Percentiles rank a stretch among this genome's conserved stretches.
Evolutionary conservation across 2,113 vertebrate species (phyloP).

Genomic region (Hippocampus abdominalis): DNA sequence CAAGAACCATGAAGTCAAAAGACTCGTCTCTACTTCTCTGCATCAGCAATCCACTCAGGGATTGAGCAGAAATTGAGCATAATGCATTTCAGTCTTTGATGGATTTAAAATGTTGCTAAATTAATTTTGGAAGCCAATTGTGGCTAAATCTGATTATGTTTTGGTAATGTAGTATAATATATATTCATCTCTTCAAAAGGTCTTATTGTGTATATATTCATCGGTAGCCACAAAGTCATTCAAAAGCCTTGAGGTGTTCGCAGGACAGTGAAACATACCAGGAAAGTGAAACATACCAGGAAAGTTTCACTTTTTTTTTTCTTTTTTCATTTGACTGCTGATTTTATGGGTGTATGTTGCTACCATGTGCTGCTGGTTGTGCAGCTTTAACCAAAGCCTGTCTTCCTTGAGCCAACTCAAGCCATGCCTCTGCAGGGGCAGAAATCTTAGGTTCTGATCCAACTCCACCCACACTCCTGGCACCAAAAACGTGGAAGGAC

Average conservation of each 20-base stretch:
- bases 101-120: conserved; percentile 14
- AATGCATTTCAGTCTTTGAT: conserved; percentile 34
- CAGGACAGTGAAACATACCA: conserved; percentile 16
- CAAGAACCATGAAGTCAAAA: conserved; percentile 22
- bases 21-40: conserved; percentile 17
- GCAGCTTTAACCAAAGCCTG: conserved; percentile 37
- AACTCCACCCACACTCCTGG: conserved; percentile 35
- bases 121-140: conserved; percentile 17
- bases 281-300: conserved; percentile 12
- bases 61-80: conserved; percentile 31
- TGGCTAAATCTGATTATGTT: conserved; percentile 1
- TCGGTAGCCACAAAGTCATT: neutral
- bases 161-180: neutral
- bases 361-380: conserved; percentile 40
- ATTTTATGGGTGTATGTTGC: conserved; percentile 38
- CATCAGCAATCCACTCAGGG: conserved; percentile 30
- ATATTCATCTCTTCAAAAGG: neutral
- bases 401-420: conserved; percentile 41
- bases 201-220: conserved; percentile 5
- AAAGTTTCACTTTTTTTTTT: neutral
- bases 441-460: conserved; percentile 13
- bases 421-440: conserved; percentile 33
- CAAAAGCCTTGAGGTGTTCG: neutral
- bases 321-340: conserved; percentile 20
- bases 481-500: conserved; percentile 23